A percentile compares a stretch with the other conserved stretches of the same genome.
Evolutionary conservation across 2,113 vertebrate genomes (phyloP).

Genomic region (Circaetus gallicus): DNA sequence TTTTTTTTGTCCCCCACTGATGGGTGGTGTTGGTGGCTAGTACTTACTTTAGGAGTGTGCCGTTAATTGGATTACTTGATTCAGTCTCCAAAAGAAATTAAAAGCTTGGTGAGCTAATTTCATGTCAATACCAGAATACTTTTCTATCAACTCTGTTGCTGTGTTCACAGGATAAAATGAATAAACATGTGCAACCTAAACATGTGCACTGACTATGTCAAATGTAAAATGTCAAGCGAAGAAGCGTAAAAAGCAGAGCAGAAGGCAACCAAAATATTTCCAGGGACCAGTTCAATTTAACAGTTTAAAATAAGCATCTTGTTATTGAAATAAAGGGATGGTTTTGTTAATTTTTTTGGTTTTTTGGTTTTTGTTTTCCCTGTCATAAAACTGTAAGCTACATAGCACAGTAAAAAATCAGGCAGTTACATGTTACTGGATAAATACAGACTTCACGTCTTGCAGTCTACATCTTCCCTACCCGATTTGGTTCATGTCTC

Average conservation of each 20-base stretch:
- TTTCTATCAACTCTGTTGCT: background rate
- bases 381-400: background rate
- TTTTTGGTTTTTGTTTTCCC: background rate
- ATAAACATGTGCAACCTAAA: background rate
- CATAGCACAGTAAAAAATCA: background rate
- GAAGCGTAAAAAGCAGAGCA: background rate
- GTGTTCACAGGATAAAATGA: background rate
- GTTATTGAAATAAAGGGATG: background rate
- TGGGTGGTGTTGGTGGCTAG: background rate
- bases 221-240: background rate
- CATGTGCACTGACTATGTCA: background rate
- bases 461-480: background rate
- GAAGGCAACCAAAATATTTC: background rate
- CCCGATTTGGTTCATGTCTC: background rate
- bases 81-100: background rate
- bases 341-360: background rate
- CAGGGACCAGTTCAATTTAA: background rate
- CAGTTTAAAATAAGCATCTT: background rate
- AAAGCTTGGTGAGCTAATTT: background rate
- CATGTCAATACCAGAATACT: background rate
- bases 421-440: background rate
- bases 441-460: background rate
- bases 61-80: background rate
- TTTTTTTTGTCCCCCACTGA: background rate
- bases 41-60: background rate